phyloP scores from a whole-genome alignment of 1,140 invertebrate genomes.

The Drosophila hydei region DNA sequence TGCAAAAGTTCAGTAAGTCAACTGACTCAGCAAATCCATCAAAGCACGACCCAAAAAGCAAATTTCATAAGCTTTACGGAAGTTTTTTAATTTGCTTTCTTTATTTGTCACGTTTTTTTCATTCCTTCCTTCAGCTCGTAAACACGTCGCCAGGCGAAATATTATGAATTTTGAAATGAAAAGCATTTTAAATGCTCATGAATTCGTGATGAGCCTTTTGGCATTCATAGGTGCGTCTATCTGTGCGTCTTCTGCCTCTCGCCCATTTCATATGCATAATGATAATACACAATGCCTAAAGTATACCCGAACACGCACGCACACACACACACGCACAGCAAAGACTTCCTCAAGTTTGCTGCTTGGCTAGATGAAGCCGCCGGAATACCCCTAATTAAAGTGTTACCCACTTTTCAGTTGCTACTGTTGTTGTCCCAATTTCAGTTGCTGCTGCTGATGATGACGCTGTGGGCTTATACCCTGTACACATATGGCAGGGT shows the following conservation, averaged over 20 bases:
- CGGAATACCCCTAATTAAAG: slow-evolving; percentile 54
- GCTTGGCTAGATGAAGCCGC: slow-evolving; percentile 32
- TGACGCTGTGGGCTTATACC: slow-evolving; percentile 15
- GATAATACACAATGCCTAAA: slow-evolving; percentile 49
- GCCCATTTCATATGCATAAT: slow-evolving; percentile 62
- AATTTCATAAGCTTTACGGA: slow-evolving; percentile 7
- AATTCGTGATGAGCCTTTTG: slow-evolving; percentile 37
- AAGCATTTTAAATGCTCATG: slow-evolving; percentile 47
- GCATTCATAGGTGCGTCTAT: slow-evolving; percentile 22
- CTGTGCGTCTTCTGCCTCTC: slow-evolving; percentile 10
- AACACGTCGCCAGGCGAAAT: slow-evolving; percentile 11
- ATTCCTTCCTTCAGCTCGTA: not conserved
- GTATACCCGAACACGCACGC: slow-evolving; percentile 1
- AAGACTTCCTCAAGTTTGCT: slow-evolving; percentile 24
- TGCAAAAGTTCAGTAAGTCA: slow-evolving; percentile 25
- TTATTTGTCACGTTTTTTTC: not conserved
- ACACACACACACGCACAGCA: slow-evolving; percentile 21
- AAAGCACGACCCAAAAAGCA: slow-evolving; percentile 1
- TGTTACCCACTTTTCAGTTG: slow-evolving; percentile 32
- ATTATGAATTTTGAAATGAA: slow-evolving; percentile 30
- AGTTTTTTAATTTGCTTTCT: not conserved
- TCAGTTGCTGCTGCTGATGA: slow-evolving; percentile 23
- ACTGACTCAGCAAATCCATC: slow-evolving; percentile 10
- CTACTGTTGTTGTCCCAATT: slow-evolving; percentile 19
- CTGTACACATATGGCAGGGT: not conserved